These are phyloP conservation scores for Phalacrocorax brasilianus DNA, from an alignment of 2,113 vertebrate genomes.

Conservation along the genomic window DNA sequence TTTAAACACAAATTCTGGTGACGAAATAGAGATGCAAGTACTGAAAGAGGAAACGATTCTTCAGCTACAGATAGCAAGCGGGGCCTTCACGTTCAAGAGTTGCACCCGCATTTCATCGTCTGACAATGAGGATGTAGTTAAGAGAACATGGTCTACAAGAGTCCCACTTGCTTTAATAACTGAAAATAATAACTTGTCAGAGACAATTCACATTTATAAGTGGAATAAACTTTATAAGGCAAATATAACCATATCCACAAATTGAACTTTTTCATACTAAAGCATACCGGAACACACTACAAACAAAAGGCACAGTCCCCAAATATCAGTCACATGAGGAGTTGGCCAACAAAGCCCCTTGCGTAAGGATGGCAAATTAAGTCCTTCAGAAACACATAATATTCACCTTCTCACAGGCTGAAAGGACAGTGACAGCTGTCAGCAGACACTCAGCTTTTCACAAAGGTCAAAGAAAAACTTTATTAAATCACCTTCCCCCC, in stretches of 20 bases:
- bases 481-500: background rate
- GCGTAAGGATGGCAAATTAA: background rate
- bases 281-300: background rate
- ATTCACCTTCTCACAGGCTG: background rate
- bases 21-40: background rate
- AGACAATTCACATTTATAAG: background rate
- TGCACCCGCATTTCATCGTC: background rate
- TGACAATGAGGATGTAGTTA: background rate
- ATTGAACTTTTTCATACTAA: background rate
- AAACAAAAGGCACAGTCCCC: background rate
- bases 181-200: background rate
- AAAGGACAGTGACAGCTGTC: background rate
- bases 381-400: background rate
- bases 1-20: slow-evolving; percentile 21
- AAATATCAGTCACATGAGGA: background rate
- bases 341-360: background rate
- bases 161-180: background rate
- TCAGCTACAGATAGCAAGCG: background rate
- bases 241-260: background rate
- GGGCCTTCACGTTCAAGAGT: background rate
- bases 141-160: background rate
- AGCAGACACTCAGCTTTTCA: background rate
- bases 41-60: slow-evolving; percentile 20
- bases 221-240: background rate
- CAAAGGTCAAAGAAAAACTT: background rate